Percentiles rank a stretch among this genome's conserved stretches.
Conservation (phyloP, 2,113 vertebrate species). For the Corythaixoides concolor region DNA sequence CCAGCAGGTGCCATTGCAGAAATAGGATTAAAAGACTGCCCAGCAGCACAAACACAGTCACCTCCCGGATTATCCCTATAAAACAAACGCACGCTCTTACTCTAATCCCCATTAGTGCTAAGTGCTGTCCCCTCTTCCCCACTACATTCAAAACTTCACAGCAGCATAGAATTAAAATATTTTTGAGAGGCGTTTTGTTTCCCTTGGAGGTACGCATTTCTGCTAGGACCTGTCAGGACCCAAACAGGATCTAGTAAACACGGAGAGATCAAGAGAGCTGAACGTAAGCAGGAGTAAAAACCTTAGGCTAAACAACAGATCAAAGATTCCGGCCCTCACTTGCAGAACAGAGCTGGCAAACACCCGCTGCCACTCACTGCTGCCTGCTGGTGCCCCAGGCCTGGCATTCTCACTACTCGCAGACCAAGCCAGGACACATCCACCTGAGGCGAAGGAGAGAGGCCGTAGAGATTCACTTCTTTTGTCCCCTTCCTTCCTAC, state of each 20-base stretch:
- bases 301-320: not conserved
- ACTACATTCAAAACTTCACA: not conserved
- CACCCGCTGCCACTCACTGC: not conserved
- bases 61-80: not conserved
- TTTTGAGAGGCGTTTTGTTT: not conserved
- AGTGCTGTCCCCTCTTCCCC: not conserved
- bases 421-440: not conserved
- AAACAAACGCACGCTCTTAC: not conserved
- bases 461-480: not conserved
- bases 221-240: not conserved
- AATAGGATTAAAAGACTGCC: not conserved
- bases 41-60: not conserved
- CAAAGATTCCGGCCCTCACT: not conserved
- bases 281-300: not conserved
- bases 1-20: not conserved
- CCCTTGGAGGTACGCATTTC: not conserved
- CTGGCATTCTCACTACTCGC: not conserved
- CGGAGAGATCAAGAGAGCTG: not conserved
- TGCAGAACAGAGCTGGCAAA: not conserved
- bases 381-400: not conserved
- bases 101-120: too few species aligned
- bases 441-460: not conserved
- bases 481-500: not conserved
- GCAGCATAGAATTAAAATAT: not conserved
- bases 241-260: not conserved